Evolutionary conservation across 2,888 invertebrate genomes (phyloP), one percentile per base, ranked within the genome.

Genomic region (Epinotia nisella): DNA sequence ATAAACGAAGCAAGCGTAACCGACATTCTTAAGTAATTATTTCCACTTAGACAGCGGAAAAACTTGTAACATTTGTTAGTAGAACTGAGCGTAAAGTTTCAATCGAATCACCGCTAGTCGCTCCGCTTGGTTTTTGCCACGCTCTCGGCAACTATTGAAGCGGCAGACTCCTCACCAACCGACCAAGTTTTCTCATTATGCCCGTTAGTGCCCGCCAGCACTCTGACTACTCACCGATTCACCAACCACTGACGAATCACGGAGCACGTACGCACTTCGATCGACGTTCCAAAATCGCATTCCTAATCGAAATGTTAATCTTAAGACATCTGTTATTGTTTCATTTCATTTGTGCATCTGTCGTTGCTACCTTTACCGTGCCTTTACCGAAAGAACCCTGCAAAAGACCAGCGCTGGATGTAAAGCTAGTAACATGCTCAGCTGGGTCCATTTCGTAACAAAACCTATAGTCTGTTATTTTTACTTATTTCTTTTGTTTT

Each of bases 171-270:
- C 82, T 82, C 80, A 79, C 80, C 68, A 51, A 68, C 82, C 82
- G 87, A 80, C 82, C 86, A 92, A 93, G 91, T 93, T 92, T 92
- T 91, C 91, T 92, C 92, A 92, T 93, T 92, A 92, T 85, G 85
- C 83, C 85, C 85, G 83, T 87, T 86, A 88, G 85, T 85, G 83
- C 83, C 80, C 82, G 81, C 83, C 85, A 82, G 83, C 84, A 83
- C 86, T 87, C 83, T 83, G 83, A 85, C 85, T 85, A 82, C 84
- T 85, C 55, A 56, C 66, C 55, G 55, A 85, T 83, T 85, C 84
- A 86, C 81, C 81, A 19, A 59, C 73, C 71, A 80, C 78, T 84
- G 80, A 85, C 85, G 86, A 87, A 86, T 82, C 81, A 74, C 76
- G 76, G 70, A 76, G 76, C 86, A 83, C 84, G 86, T 82, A 87